Evolutionary conservation across 2,888 invertebrate genomes (phyloP).

Genomic region (Tanytarsus gracilentus): DNA sequence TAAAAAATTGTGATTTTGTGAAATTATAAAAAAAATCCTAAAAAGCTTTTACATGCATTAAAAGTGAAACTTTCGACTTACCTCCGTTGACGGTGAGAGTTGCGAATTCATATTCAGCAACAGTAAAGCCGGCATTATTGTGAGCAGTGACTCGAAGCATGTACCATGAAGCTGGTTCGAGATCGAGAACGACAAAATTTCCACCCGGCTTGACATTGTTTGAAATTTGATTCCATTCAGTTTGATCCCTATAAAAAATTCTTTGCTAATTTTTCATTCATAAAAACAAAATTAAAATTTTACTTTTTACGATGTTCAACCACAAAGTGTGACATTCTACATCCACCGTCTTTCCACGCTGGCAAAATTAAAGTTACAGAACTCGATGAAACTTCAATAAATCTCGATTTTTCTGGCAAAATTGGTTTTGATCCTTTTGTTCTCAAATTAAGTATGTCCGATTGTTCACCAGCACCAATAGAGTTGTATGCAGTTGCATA

Average conservation of each 20-base stretch:
- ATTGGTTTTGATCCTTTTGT: conserved; percentile 92
- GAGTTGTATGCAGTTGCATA: conserved; percentile 88
- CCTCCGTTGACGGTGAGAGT: conserved; percentile 91
- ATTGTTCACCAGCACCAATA: conserved; percentile 86
- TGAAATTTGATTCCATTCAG: conserved; percentile 89
- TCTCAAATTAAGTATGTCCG: conserved; percentile 77
- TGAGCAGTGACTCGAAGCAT: conserved; percentile 83
- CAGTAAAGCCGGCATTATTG: conserved; percentile 92
- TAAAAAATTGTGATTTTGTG: background rate
- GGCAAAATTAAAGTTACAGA: conserved; percentile 85
- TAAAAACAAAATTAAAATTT: conserved; percentile 34
- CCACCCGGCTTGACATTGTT: conserved; percentile 87
- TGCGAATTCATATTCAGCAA: conserved; percentile 91
- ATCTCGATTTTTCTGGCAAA: conserved; percentile 79
- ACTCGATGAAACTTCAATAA: conserved; percentile 87
- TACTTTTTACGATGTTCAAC: conserved; percentile 91
- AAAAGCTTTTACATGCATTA: conserved; percentile 5
- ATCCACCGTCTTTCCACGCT: conserved; percentile 91
- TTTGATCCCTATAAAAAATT: conserved; percentile 53
- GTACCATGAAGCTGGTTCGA: conserved; percentile 92
- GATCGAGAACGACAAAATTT: conserved; percentile 81
- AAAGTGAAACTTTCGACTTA: conserved; percentile 41
- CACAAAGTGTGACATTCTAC: conserved; percentile 90
- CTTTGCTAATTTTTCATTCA: conserved; percentile 22
- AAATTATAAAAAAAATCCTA: background rate